A percentile compares a stretch with the other conserved stretches of the same genome.
Conservation (phyloP, 1,140 invertebrate genomes). For the Vanessa tameamea region DNA sequence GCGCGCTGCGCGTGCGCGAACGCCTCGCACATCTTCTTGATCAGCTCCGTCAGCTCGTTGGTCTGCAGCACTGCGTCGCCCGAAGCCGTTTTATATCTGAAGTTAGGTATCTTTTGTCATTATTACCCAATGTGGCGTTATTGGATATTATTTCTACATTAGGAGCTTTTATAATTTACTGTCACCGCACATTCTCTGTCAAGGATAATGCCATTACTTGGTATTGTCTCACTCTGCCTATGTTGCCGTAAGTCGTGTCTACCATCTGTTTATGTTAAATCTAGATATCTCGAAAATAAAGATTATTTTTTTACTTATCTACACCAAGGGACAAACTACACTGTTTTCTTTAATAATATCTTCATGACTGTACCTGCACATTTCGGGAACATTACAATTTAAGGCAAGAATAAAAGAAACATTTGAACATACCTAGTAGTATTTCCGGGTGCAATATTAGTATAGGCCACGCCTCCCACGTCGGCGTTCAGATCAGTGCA, state of each 20-base stretch:
- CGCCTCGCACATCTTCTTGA: conserved; percentile 69
- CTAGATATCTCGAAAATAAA: no score
- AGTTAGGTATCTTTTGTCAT: background rate
- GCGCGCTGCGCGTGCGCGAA: conserved; percentile 31
- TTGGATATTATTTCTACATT: no score
- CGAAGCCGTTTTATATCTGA: conserved; percentile 62
- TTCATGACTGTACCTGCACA: background rate
- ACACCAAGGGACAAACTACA: no score
- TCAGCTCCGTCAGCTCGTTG: conserved; percentile 62
- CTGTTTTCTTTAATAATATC: no score
- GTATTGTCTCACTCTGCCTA: no score
- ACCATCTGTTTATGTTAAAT: no score
- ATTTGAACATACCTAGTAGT: conserved; percentile 46
- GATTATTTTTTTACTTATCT: no score
- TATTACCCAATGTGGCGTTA: no score
- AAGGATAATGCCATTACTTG: no score
- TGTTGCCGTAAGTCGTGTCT: no score
- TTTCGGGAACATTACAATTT: background rate
- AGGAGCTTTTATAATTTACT: no score
- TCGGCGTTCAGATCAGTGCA: conserved; percentile 54
- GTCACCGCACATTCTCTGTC: no score
- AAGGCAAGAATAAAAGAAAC: background rate
- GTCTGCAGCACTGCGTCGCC: conserved; percentile 59
- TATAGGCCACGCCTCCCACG: conserved; percentile 49
- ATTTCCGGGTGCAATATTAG: conserved; percentile 51